Base-by-base conservation (phyloP, 2,113 vertebrate species). In the Dipodomys ordii region DNA sequence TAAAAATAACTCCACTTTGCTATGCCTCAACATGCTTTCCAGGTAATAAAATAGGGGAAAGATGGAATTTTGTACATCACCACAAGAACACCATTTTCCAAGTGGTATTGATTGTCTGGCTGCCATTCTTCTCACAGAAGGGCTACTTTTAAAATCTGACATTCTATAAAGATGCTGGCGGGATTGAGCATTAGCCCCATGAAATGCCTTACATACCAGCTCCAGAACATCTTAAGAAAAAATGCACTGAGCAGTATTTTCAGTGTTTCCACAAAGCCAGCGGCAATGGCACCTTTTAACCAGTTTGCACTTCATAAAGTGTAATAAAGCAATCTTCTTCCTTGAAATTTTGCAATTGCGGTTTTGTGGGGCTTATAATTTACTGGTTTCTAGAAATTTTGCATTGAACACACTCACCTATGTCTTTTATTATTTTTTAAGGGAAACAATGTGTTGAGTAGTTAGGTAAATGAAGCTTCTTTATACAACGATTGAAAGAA, bases 141-240 rank as follows among this genome's bases (percentile, higher is more conserved):
- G 53, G 25, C 6, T 85, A 32, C 7, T 53, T 35, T 92, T 91
- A 82, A 57, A 91, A 92, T n/a, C 72, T 81, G 46, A 30, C 84
- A 6, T 57, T 95, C 85, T 87, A 3, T 8, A 57, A 86, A 53
- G 30, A 62, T 81, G 57, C 62, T 49, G 3, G 44, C 35, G 68
- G 27, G 15, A 71, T 35, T 44, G 12, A 86, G 80, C 60, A 32
- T 49, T 46, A 32, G 20, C 32, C 64, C 27, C 64, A 88, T 65
- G 57, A 85, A 90, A 62, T 88, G 69, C 44, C 49, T 92, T 88
- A 27, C 23, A 20, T 83, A 22, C 0, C 2, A 25, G 19, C 65
- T 86, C 7, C 65, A 88, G 22, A 90, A 25, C 60, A 65, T 94
- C 10, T 73, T 92, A 27, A 20, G 0, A 19, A 46, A 57, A 57